phyloP scores from a whole-genome alignment of 1,140 invertebrate species.

The Proctacanthus coquilletti region DNA sequence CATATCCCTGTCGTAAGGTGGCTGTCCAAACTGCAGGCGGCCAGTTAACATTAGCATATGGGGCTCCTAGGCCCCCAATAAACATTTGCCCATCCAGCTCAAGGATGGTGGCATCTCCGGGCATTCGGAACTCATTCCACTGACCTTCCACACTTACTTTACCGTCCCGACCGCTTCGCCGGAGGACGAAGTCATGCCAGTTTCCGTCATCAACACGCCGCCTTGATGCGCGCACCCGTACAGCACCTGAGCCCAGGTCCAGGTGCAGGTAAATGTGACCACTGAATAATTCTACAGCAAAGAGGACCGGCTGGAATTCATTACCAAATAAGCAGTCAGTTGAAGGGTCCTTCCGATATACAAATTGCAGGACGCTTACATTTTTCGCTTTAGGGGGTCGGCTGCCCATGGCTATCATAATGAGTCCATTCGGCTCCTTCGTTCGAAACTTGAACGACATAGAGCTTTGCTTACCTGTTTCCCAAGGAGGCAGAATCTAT shows the following conservation, averaged over 20 bases:
- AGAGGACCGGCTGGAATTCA: conserved; percentile 58
- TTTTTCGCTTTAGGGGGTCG: conserved; percentile 47
- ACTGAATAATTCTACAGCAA: conserved; percentile 85
- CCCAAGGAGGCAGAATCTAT: conserved; percentile 70
- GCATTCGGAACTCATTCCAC: conserved; percentile 77
- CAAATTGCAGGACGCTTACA: too few species aligned
- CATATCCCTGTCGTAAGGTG: conserved; percentile 74
- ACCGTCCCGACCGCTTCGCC: conserved; percentile 63
- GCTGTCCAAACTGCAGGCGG: conserved; percentile 86
- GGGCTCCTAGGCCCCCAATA: conserved; percentile 71
- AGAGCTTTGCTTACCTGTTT: conserved; percentile 67
- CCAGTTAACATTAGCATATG: conserved; percentile 53
- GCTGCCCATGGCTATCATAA: conserved; percentile 80
- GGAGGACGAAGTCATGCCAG: conserved; percentile 79
- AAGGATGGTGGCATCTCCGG: conserved; percentile 64
- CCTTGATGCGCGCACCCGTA: conserved; percentile 68
- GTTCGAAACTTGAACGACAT: conserved; percentile 89
- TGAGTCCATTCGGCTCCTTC: conserved; percentile 82
- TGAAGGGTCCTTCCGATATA: too few species aligned
- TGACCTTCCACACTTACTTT: conserved; percentile 79
- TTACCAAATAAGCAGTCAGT: too few species aligned
- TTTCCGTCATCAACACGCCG: conserved; percentile 73
- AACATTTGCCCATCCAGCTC: conserved; percentile 81
- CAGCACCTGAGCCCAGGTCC: conserved; percentile 79
- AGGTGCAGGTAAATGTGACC: conserved; percentile 85